Conservation (phyloP, 2,113 vertebrate species). For the Apeltes quadracus region DNA sequence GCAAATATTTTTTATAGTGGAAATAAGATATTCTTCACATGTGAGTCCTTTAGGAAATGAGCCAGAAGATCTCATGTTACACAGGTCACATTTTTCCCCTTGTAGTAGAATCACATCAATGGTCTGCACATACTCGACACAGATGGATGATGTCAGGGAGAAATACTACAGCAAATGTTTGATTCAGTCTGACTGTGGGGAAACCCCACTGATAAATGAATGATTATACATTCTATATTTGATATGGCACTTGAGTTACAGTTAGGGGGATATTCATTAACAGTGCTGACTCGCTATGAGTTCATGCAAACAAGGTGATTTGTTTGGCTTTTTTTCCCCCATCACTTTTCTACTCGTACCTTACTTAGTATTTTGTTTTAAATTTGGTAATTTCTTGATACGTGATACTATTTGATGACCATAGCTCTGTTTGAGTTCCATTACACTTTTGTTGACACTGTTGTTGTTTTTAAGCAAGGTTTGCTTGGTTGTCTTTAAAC, state of each 20-base stretch:
- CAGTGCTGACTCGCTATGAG: neutral
- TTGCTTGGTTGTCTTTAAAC: neutral
- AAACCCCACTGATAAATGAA: neutral
- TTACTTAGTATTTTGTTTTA: neutral
- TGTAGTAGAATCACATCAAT: neutral
- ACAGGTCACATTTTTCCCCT: constrained; percentile 1
- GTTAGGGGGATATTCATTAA: neutral
- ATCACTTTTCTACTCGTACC: neutral
- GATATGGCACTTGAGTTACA: neutral
- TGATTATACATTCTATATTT: no score
- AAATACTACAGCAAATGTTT: neutral
- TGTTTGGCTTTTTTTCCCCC: neutral
- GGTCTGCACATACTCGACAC: neutral
- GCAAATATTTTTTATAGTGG: neutral
- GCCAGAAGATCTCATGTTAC: neutral
- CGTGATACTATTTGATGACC: neutral
- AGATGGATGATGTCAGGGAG: neutral
- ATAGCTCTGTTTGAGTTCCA: neutral
- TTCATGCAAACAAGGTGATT: neutral
- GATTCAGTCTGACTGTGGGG: neutral
- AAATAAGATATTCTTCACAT: constrained; percentile 15
- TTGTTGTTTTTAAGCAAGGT: no score
- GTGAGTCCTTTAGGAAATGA: constrained; percentile 11
- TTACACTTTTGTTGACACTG: neutral
- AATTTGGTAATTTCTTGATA: neutral